These are phyloP conservation scores for Trichogramma pretiosum DNA, from an alignment of 1,140 invertebrate genomes.

Conservation along the genomic window DNA sequence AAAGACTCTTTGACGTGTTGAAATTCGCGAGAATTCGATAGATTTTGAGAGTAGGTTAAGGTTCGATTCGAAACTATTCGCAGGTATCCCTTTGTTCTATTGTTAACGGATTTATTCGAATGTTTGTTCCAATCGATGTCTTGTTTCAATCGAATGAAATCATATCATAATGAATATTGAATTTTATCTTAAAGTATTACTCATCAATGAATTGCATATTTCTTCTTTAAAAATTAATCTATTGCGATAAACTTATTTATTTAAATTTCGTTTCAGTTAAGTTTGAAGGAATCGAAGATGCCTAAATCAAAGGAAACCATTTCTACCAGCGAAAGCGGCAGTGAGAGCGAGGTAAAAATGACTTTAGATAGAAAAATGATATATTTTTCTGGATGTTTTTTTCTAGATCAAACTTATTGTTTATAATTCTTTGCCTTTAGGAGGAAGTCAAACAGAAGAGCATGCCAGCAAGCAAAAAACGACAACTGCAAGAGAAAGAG, in stretches of 20 bases:
- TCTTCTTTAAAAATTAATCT: background rate
- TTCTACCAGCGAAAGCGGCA: slow-evolving; percentile 19
- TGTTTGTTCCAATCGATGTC: background rate
- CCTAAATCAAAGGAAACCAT: slow-evolving; percentile 35
- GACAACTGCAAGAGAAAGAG: background rate
- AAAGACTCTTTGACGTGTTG: no score
- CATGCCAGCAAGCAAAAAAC: slow-evolving; percentile 12
- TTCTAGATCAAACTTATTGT: slow-evolving; percentile 6
- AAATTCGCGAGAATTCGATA: no score
- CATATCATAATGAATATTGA: background rate
- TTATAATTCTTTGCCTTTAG: background rate
- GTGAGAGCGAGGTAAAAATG: slow-evolving; percentile 20
- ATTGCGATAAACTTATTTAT: background rate
- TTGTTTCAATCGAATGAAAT: background rate
- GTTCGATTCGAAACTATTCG: no score
- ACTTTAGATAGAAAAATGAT: background rate
- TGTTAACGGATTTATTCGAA: background rate
- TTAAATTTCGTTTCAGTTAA: background rate
- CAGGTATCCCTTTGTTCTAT: no score
- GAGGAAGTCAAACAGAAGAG: slow-evolving; percentile 17
- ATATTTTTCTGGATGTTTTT: slow-evolving; percentile 2
- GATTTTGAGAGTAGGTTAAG: no score
- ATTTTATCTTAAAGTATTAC: no score
- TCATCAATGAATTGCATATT: background rate
- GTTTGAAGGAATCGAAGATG: slow-evolving; percentile 22